Conservation (phyloP, 1,140 invertebrate genomes). For the Vollenhovia emeryi region DNA sequence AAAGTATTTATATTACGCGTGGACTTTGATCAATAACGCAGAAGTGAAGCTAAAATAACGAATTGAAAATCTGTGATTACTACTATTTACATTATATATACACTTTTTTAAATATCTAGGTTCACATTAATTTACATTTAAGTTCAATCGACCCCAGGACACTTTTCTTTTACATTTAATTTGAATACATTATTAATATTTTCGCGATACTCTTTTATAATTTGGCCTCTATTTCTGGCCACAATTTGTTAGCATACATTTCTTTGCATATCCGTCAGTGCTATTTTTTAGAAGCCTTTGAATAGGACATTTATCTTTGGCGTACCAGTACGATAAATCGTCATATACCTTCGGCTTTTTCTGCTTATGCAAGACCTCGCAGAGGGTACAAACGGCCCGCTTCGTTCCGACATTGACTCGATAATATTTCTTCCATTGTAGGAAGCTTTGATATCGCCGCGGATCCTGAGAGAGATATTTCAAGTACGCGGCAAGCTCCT, state of each 20-base stretch:
- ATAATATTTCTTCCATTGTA: slow-evolving; percentile 85
- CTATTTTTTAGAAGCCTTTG: slow-evolving; percentile 55
- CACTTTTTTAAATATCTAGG: neutral
- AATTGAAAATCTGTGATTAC: neutral
- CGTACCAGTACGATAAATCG: slow-evolving; percentile 74
- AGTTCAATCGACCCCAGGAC: neutral
- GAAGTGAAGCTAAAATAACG: neutral
- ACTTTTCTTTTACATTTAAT: neutral
- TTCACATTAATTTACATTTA: neutral
- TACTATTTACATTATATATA: neutral
- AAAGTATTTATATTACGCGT: neutral
- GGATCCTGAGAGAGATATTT: slow-evolving; percentile 82
- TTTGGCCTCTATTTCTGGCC: neutral
- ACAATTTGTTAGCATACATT: neutral
- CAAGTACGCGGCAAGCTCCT: slow-evolving; percentile 86
- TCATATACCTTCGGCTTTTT: slow-evolving; percentile 53
- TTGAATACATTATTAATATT: neutral
- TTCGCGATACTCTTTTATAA: neutral
- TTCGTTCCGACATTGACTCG: slow-evolving; percentile 14
- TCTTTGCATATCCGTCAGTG: slow-evolving; percentile 28
- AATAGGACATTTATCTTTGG: slow-evolving; percentile 67
- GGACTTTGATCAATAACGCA: neutral
- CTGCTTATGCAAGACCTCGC: slow-evolving; percentile 69
- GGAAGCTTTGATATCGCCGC: slow-evolving; percentile 84
- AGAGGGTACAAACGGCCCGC: slow-evolving; percentile 71